Percentiles rank a stretch among this genome's conserved stretches.
Conservation (phyloP, 2,888 invertebrate species). For the Eupsilia transversa region DNA sequence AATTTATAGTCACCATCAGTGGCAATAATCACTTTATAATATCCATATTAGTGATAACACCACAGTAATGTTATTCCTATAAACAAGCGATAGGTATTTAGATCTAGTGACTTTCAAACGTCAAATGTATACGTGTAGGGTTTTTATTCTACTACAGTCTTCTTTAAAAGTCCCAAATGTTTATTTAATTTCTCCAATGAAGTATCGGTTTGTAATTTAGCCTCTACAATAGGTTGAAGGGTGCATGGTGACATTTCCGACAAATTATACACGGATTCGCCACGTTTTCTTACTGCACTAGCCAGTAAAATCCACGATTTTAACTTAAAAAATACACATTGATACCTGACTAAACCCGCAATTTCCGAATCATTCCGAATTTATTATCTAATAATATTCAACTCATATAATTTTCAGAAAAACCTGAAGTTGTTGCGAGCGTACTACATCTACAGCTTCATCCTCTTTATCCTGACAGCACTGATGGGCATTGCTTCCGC, state of each 20-base stretch:
- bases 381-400: no score
- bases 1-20: not conserved
- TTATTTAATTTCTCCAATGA: no score
- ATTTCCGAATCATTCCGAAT: not conserved
- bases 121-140: no score
- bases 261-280: not conserved
- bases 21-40: not conserved
- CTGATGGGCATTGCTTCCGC: not conserved
- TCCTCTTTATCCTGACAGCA: slow-evolving; percentile 19
- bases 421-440: slow-evolving; percentile 23
- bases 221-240: not conserved
- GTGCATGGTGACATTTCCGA: not conserved
- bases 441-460: slow-evolving; percentile 42
- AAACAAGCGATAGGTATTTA: no score
- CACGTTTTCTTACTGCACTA: not conserved
- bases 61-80: not conserved
- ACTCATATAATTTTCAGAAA: slow-evolving; percentile 36
- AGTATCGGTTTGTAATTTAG: not conserved
- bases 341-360: not conserved
- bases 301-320: not conserved
- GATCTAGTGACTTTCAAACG: no score
- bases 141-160: no score
- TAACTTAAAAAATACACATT: not conserved
- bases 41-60: not conserved
- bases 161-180: no score